Evolutionary conservation across 1,140 invertebrate species (phyloP).

Genomic region (Macrobrachium rosenbergii): DNA sequence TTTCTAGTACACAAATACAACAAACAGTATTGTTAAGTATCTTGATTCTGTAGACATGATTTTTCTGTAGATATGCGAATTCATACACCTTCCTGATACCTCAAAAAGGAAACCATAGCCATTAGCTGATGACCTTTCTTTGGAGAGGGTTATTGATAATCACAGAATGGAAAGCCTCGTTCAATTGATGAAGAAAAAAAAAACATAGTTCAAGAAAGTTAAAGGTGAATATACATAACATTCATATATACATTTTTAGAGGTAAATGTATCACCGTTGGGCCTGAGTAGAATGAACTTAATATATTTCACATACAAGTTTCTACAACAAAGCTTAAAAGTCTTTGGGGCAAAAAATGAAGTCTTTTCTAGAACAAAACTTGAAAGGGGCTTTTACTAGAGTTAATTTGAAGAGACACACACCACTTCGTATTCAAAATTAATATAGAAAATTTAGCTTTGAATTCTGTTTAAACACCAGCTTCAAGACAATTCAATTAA

Average conservation of each 20-base stretch:
- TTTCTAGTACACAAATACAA: not conserved
- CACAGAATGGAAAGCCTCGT: not conserved
- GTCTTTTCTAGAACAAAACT: too few relatives aligned
- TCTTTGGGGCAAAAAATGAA: too few relatives aligned
- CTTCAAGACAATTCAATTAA: too few relatives aligned
- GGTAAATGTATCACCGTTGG: not conserved
- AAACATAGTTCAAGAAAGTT: too few relatives aligned
- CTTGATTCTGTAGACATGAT: not conserved
- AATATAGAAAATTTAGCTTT: too few relatives aligned
- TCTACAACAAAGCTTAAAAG: too few relatives aligned
- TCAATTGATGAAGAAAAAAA: not conserved
- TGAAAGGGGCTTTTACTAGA: too few relatives aligned
- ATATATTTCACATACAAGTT: too few relatives aligned
- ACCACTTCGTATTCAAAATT: too few relatives aligned
- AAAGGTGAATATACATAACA: not conserved
- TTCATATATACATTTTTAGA: not conserved
- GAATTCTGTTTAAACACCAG: too few relatives aligned
- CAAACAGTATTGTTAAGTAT: conserved; percentile 39
- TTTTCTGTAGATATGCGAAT: conserved; percentile 19
- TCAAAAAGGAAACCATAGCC: conserved; percentile 29
- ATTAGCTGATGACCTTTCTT: not conserved
- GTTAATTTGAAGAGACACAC: too few relatives aligned
- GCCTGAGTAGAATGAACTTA: too few relatives aligned
- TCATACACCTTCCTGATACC: conserved; percentile 37
- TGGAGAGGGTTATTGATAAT: not conserved